Evolutionary conservation across 2,113 vertebrate genomes (phyloP), one percentile per base, ranked within the genome.

Genomic region (Silurus meridionalis): DNA sequence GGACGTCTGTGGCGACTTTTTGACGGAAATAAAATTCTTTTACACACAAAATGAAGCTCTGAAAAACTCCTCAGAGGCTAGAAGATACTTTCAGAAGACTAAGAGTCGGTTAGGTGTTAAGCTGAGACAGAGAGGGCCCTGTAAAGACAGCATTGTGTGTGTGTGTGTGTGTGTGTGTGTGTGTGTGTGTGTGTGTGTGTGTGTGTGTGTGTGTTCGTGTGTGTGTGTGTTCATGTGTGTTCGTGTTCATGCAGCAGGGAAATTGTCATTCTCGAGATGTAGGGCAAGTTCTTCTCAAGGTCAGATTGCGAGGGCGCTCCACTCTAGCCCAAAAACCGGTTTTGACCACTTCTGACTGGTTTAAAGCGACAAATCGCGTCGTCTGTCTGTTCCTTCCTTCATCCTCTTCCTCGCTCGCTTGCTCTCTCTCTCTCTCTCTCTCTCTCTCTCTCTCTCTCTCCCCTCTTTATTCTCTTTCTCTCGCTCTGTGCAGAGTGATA

Each of bases 271-370:
- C 74, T 86, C 7, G 28, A 52, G 78, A 69, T 81, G 85, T 71
- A 71, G 23, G 71, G 21, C 58, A 61, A 67, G 46, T 86, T 86
- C 69, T 87, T 82, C 77, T 85, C 57, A 82, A 87, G 86, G 55
- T 63, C 74, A n/a, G 81, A 48, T 83, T 57, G 80, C n/a, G 23
- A 81, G 64, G 25, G 15, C 53, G 55, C 66, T 86, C 69, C 71
- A 61, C 63, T 85, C 55, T 23, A 52, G 84, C 84, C 78, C 72
- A 83, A 60, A 2, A 89, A 87, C 88, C 71, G 71, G 88, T 84
- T 89, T 82, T 79, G 86, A 71, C 85, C 46, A 82, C 74, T 83
- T 87, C 63, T 85, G 57, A 55, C 86, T 7, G 84, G 86, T 61
- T 83, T 28, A 52, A 74, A 72, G 80, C 80, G 71, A 80, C 58